phyloP scores from a whole-genome alignment of 2,888 invertebrate species.

The Aricia artaxerxes region DNA sequence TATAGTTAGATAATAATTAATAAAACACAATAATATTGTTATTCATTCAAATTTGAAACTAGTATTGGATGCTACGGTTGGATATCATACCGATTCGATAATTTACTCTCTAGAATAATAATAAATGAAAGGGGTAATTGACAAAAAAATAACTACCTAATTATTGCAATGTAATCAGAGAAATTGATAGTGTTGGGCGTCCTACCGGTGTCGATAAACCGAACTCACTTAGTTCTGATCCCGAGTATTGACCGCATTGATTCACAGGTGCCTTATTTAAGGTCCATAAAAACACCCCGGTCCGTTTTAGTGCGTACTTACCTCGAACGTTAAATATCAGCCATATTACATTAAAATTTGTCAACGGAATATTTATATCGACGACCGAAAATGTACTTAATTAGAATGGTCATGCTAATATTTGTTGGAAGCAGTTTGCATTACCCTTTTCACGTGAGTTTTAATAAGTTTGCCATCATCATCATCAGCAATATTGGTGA shows the following conservation, averaged over 20 bases:
- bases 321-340: constrained; percentile 35
- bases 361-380: constrained; percentile 35
- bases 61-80: no score
- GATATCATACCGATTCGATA: no score
- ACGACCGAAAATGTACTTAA: constrained; percentile 28
- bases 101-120: no score
- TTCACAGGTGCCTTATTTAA: constrained; percentile 56
- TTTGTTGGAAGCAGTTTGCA: constrained; percentile 12
- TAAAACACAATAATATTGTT: no score
- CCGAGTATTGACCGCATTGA: constrained; percentile 50
- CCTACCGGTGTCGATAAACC: constrained; percentile 41
- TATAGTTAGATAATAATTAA: no score
- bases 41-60: no score
- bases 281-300: constrained; percentile 51
- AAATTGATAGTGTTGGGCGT: no score
- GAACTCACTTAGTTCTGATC: constrained; percentile 19
- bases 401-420: constrained; percentile 30
- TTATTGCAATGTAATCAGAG: no score
- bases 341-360: constrained; percentile 39
- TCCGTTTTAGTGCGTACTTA: constrained; percentile 43
- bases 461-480: constrained; percentile 1
- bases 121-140: no score
- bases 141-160: no score
- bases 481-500: background rate
- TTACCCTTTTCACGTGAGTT: constrained; percentile 3